phyloP scores from a whole-genome alignment of 2,888 invertebrate genomes.

The Ophonus ardosiacus region DNA sequence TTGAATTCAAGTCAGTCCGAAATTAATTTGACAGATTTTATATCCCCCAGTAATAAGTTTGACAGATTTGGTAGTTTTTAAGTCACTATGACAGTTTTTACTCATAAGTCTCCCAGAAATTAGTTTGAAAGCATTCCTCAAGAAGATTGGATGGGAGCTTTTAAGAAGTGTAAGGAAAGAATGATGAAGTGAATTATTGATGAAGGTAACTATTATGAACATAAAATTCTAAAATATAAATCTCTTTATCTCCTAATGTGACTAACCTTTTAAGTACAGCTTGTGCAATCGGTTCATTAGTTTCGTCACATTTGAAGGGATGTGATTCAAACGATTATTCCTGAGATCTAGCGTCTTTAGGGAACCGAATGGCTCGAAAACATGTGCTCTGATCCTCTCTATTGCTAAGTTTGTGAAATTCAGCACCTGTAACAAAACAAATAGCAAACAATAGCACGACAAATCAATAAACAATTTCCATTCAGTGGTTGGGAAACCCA shows the following conservation, averaged over 20 bases:
- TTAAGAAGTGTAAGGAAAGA: too few species aligned
- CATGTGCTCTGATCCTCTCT: constrained; percentile 65
- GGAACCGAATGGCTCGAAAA: constrained; percentile 65
- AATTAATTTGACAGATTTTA: too few species aligned
- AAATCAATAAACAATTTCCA: background rate
- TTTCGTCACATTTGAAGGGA: constrained; percentile 43
- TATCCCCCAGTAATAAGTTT: too few species aligned
- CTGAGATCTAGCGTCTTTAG: constrained; percentile 68
- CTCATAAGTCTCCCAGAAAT: too few species aligned
- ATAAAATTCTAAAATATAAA: too few species aligned
- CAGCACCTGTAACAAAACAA: constrained; percentile 66
- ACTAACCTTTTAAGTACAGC: constrained; percentile 55
- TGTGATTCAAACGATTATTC: constrained; percentile 63
- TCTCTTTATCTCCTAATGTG: background rate
- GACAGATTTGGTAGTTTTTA: too few species aligned
- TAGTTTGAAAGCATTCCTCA: too few species aligned
- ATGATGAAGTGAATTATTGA: too few species aligned
- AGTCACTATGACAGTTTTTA: too few species aligned
- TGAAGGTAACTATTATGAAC: too few species aligned
- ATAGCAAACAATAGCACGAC: background rate
- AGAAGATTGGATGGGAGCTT: too few species aligned
- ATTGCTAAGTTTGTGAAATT: constrained; percentile 67
- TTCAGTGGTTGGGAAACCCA: background rate
- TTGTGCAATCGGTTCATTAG: constrained; percentile 38
- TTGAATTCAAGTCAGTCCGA: too few species aligned